Base-by-base conservation (phyloP, 2,888 invertebrate genomes). In the Hetaerina titia region DNA sequence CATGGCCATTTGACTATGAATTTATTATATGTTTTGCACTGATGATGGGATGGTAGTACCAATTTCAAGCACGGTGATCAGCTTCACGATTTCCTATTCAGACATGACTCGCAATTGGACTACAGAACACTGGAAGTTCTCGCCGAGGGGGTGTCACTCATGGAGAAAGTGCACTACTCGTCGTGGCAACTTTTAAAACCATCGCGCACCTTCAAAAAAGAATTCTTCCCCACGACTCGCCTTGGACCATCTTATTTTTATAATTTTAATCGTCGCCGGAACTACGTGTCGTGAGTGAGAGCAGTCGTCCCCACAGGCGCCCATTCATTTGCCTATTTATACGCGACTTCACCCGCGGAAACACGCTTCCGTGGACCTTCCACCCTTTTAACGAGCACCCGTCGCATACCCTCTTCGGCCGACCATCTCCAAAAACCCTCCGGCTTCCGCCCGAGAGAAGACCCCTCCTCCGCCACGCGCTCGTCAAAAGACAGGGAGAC, bases 121-220 rank as follows among this genome's bases (percentile, higher is more conserved):
- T 45, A 45, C 45, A 45, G 45, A 45, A 4, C 45, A 45, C 2
- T 45, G 45, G 4, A 45, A 45, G 45, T 45, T 4, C 45, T 45
- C 4, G 2, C 45, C 1, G 45, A 45, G 45, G 45, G 45, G 4
- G 45, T 45, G 45, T 45, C 4, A 45, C 45, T 45, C 45, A 45
- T 45, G 45, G 45, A 4, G 45, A 45, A 45, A 45, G 45, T 45
- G 4, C 45, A 45, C 45, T 4, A 45, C 1, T 1, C 45, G 45
- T 45, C 45, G 4, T 45, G 45, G 45, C 45, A 45, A 45, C 45
- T 45, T 45, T 45, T 45, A 45, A 1, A 45, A 45, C 45, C 45
- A n/a, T 81, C 81, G 31, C 81, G 81, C 25, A 31, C 81, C 81
- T 81, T 81, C 81, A 81, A 81, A 45, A 45, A 81, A 25, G 81